Percentiles rank a stretch among this genome's conserved stretches.
These are phyloP conservation scores for Crotalus horridus DNA, from an alignment of 2,113 vertebrate genomes.

Conservation along the genomic window DNA sequence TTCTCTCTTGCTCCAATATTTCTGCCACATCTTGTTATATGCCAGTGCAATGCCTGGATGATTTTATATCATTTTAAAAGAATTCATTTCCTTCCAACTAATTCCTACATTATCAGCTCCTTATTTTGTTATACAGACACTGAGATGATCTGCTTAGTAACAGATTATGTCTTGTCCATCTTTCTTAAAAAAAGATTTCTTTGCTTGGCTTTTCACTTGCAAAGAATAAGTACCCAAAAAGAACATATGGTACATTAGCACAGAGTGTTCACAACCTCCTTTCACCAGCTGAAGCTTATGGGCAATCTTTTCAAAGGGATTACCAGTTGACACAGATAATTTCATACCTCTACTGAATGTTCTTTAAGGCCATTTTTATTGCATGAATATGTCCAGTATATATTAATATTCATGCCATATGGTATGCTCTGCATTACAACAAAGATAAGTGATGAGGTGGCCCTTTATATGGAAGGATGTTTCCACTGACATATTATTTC, in stretches of 20 bases:
- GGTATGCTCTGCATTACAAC: background rate
- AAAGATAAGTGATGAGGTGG: background rate
- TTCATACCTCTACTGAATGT: background rate
- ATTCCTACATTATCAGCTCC: slow-evolving; percentile 55
- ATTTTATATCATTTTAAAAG: slow-evolving; percentile 48
- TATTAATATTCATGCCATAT: background rate
- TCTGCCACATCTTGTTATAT: slow-evolving; percentile 44
- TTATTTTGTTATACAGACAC: slow-evolving; percentile 49
- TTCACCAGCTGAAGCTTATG: background rate
- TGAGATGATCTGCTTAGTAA: slow-evolving; percentile 61
- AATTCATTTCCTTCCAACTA: slow-evolving; percentile 64
- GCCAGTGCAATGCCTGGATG: slow-evolving; percentile 63
- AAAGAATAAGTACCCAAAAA: slow-evolving; percentile 30
- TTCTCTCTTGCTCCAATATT: slow-evolving; percentile 64
- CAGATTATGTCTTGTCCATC: slow-evolving; percentile 50
- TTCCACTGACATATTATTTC: background rate
- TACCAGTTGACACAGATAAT: background rate
- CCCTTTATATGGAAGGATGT: background rate
- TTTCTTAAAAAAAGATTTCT: slow-evolving; percentile 56
- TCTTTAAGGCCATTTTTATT: background rate
- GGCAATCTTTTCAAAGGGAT: background rate
- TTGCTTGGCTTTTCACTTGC: slow-evolving; percentile 41
- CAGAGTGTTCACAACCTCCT: background rate
- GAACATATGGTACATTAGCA: background rate
- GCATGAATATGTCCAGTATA: background rate